phyloP scores from a whole-genome alignment of 2,113 vertebrate genomes.

The Serranochromis macrocephalus region DNA sequence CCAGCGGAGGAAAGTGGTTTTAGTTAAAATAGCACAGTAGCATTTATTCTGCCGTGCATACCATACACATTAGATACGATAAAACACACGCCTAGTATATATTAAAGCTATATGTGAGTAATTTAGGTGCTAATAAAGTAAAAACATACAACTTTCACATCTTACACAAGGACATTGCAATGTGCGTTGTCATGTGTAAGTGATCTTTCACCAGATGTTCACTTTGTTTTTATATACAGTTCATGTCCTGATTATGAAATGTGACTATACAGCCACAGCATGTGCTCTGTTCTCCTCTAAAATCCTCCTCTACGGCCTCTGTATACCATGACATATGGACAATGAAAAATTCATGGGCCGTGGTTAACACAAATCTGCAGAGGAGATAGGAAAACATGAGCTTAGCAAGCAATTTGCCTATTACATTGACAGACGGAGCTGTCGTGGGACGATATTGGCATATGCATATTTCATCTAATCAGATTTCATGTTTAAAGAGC shows the following conservation, averaged over 20 bases:
- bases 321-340: slow-evolving; percentile 56
- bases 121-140: background rate
- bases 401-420: slow-evolving; percentile 59
- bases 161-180: background rate
- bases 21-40: background rate
- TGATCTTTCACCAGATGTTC: slow-evolving; percentile 12
- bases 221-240: background rate
- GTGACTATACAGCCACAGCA: background rate
- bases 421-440: slow-evolving; percentile 52
- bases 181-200: background rate
- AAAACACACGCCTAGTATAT: background rate
- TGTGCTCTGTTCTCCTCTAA: slow-evolving; percentile 45
- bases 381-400: slow-evolving; percentile 55
- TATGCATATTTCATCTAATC: slow-evolving; percentile 63
- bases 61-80: background rate
- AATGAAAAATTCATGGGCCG: slow-evolving; percentile 64
- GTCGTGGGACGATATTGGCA: slow-evolving; percentile 37
- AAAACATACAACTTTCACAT: background rate
- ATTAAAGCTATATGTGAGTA: background rate
- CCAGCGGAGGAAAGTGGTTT: background rate
- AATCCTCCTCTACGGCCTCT: slow-evolving; percentile 34
- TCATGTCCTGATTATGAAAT: slow-evolving; percentile 35
- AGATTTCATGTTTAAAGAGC: slow-evolving; percentile 57
- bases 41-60: background rate
- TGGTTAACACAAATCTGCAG: slow-evolving; percentile 60